Evolutionary conservation across 1,140 invertebrate species (phyloP).

Genomic region (Calliphora vicina): DNA sequence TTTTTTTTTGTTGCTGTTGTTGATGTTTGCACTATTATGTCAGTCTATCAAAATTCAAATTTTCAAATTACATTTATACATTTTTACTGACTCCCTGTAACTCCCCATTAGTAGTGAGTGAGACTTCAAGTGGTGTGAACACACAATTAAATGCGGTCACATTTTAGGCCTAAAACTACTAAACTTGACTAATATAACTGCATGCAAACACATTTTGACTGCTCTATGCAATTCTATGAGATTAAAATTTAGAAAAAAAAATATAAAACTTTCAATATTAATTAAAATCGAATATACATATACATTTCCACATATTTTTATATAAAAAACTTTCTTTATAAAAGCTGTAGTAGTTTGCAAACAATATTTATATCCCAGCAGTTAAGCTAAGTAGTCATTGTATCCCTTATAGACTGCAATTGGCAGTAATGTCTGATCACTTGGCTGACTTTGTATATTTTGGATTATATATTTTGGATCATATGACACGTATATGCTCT

Average conservation of each 20-base stretch:
- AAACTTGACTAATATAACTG: not conserved
- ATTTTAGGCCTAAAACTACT: slow-evolving; percentile 27
- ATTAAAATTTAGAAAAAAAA: not conserved
- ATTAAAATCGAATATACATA: too few species aligned
- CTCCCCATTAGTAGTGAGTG: not conserved
- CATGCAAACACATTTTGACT: not conserved
- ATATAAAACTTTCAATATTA: not conserved
- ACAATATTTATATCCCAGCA: too few species aligned
- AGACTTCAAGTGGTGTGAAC: not conserved
- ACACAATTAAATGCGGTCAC: slow-evolving; percentile 21
- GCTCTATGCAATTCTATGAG: not conserved
- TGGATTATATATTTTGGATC: too few species aligned
- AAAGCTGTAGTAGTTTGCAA: too few species aligned
- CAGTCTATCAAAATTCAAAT: slow-evolving; percentile 18
- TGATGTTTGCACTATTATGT: not conserved
- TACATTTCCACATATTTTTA: too few species aligned
- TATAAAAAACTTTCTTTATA: too few species aligned
- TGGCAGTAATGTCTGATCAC: too few species aligned
- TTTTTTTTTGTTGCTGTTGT: too few species aligned
- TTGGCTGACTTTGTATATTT: too few species aligned
- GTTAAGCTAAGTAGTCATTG: too few species aligned
- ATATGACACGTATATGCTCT: too few species aligned
- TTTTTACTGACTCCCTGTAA: not conserved
- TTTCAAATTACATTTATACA: slow-evolving; percentile 24
- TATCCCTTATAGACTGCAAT: too few species aligned